Conservation (phyloP, 2,888 invertebrate species). For the Amorpha juglandis region DNA sequence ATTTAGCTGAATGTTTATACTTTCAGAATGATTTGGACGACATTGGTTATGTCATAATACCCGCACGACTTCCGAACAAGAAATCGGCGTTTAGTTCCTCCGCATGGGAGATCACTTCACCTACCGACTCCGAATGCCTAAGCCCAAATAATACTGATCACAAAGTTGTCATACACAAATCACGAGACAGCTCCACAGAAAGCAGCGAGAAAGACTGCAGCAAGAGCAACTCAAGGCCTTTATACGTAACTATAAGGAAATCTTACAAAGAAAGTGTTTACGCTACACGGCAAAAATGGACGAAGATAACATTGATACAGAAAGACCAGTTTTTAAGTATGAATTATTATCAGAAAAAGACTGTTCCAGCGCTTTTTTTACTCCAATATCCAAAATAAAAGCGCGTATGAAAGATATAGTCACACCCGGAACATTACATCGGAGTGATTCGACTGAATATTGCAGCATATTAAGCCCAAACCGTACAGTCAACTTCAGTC, state of each 20-base stretch:
- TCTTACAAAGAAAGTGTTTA: conserved; percentile 44
- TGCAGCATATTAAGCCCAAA: conserved; percentile 78
- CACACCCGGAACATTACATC: conserved; percentile 67
- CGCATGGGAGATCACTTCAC: conserved; percentile 64
- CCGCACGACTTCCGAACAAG: conserved; percentile 61
- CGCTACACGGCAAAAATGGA: conserved; percentile 60
- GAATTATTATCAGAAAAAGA: conserved; percentile 60
- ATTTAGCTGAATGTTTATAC: background rate
- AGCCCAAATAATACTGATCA: conserved; percentile 63
- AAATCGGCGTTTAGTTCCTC: conserved; percentile 60
- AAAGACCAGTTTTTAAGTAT: conserved; percentile 48
- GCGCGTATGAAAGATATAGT: conserved; percentile 66
- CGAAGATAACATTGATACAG: conserved; percentile 47
- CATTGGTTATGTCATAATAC: conserved; percentile 72
- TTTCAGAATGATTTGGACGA: conserved; percentile 55
- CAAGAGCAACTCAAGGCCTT: conserved; percentile 57
- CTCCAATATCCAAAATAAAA: conserved; percentile 68
- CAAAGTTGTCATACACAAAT: conserved; percentile 59
- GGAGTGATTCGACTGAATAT: conserved; percentile 80
- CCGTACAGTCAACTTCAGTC: conserved; percentile 52
- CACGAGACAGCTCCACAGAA: conserved; percentile 56
- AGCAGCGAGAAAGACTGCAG: conserved; percentile 62
- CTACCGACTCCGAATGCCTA: conserved; percentile 68
- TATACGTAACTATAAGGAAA: conserved; percentile 65
- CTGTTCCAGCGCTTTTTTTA: conserved; percentile 72